Percentiles rank a stretch among this genome's conserved stretches.
phyloP scores from a whole-genome alignment of 1,140 invertebrate species.

The Aporrectodea caliginosa region DNA sequence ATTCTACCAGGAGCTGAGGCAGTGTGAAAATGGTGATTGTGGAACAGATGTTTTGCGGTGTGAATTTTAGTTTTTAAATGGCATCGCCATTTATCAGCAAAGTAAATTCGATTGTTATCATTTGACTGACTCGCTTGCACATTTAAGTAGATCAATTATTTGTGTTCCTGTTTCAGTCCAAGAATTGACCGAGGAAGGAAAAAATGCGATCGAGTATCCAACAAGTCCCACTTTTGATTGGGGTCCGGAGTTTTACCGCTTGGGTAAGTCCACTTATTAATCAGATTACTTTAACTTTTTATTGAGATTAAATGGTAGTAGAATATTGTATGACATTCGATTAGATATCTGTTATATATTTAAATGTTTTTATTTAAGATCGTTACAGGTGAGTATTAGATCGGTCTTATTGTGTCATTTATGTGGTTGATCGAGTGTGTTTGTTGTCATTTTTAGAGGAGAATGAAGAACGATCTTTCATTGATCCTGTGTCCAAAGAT shows the following conservation, averaged over 20 bases:
- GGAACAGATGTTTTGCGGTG: background rate
- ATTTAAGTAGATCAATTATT: slow-evolving; percentile 4
- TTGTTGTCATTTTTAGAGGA: slow-evolving; percentile 66
- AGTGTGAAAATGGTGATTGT: background rate
- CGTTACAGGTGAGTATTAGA: too few relatives aligned
- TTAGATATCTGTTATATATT: too few relatives aligned
- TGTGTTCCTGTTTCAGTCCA: slow-evolving; percentile 67
- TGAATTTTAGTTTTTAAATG: slow-evolving; percentile 1
- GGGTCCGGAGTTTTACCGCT: slow-evolving; percentile 84
- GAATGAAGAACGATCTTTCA: slow-evolving; percentile 93
- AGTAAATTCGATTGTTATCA: slow-evolving; percentile 11
- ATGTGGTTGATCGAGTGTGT: slow-evolving; percentile 1
- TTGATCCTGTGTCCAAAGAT: slow-evolving; percentile 79
- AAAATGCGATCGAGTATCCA: slow-evolving; percentile 92
- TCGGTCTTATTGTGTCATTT: slow-evolving; percentile 10
- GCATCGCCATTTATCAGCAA: slow-evolving; percentile 21
- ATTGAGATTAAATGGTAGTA: too few relatives aligned
- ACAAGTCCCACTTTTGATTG: slow-evolving; percentile 79
- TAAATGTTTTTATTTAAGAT: too few relatives aligned
- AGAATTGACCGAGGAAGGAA: slow-evolving; percentile 91
- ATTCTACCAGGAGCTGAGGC: too few relatives aligned
- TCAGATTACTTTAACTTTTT: too few relatives aligned
- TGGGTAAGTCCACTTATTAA: too few relatives aligned
- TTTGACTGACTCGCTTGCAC: slow-evolving; percentile 25
- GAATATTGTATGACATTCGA: too few relatives aligned